phyloP scores from a whole-genome alignment of 2,113 vertebrate species.

The Nibea albiflora region DNA sequence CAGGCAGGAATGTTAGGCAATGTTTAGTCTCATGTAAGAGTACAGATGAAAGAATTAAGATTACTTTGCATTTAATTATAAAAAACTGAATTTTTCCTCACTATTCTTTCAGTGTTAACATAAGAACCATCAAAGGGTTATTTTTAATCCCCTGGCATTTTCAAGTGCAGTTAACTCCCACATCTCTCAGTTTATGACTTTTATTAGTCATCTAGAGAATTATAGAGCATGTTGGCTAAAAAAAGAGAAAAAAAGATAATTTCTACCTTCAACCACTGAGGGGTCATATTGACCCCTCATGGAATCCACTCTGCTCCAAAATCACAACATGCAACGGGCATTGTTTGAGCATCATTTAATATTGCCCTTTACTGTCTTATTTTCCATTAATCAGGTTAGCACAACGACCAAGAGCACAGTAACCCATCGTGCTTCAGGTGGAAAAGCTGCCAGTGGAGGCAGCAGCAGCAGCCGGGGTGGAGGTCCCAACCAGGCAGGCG shows the following conservation, averaged over 20 bases:
- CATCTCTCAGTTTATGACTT: too few species aligned
- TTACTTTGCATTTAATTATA: background rate
- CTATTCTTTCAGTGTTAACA: background rate
- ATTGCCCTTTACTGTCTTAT: background rate
- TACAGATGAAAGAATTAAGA: background rate
- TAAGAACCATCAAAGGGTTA: too few species aligned
- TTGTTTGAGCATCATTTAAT: background rate
- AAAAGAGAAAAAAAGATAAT: too few species aligned
- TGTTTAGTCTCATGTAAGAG: background rate
- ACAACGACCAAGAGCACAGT: conserved; percentile 84
- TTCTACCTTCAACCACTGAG: too few species aligned
- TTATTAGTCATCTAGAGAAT: too few species aligned
- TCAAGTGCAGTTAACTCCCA: too few species aligned
- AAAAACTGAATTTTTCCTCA: background rate
- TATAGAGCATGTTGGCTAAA: too few species aligned
- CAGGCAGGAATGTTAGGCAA: background rate
- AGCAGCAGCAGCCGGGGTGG: conserved; percentile 73
- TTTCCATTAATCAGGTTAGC: conserved; percentile 75
- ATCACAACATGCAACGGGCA: too few species aligned
- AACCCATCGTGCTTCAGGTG: conserved; percentile 77
- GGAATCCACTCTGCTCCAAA: too few species aligned
- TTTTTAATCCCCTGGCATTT: too few species aligned
- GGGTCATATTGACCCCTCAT: too few species aligned
- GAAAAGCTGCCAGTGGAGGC: conserved; percentile 73
- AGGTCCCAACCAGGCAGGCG: conserved; percentile 80